Base-by-base conservation (phyloP, 23 tunicate species). In the Ciona savignyi region DNA sequence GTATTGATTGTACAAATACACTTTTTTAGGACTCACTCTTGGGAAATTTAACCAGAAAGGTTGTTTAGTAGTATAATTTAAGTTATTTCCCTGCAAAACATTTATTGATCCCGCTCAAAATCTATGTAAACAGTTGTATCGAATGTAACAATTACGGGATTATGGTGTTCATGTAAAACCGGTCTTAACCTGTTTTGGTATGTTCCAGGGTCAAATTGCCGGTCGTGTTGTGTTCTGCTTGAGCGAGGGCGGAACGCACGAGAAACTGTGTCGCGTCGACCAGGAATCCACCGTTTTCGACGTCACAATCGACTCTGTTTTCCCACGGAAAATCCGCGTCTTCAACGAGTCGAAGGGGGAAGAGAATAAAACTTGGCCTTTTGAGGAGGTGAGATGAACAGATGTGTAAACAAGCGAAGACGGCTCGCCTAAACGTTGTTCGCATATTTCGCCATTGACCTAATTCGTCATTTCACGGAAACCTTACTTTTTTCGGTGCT, bases 321-420 rank as follows among this genome's bases (percentile, higher is more conserved):
- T 19, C 33, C 67, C 74, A 6, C 51, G 20, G 30, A 86, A 86
- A 69, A 34, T 86, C 3, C 68, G 96, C 66, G 72, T 75, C 0
- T 60, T 87, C 35, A 80, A 78, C 32, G 42, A 34, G 2, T 65
- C 65, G 25, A 70, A 66, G n/a, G 79, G 65, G 23, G 33, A 22
- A 25, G 65, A 71, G 24, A 67, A 25, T 35, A 88, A 77, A 23
- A 51, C 25, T 19, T 88, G 96, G 96, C 96, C 96, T 23, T 30
- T 88, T 2, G 75, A 67, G 48, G 87, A 88, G 77, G 96, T 88
- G 35, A n/a, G n/a, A 2, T 49, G 15, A 49, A 15, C 15, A 15
- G 61, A 15, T 49, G 19, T 49, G 15, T 49, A 20, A 49, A 20
- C 15, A 11, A 20, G 61, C 61, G 61, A 49, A 49, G 20, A 49